A percentile compares a stretch with the other conserved stretches of the same genome.
Conservation (phyloP, 2,113 vertebrate genomes). For the Varanus salvator region DNA sequence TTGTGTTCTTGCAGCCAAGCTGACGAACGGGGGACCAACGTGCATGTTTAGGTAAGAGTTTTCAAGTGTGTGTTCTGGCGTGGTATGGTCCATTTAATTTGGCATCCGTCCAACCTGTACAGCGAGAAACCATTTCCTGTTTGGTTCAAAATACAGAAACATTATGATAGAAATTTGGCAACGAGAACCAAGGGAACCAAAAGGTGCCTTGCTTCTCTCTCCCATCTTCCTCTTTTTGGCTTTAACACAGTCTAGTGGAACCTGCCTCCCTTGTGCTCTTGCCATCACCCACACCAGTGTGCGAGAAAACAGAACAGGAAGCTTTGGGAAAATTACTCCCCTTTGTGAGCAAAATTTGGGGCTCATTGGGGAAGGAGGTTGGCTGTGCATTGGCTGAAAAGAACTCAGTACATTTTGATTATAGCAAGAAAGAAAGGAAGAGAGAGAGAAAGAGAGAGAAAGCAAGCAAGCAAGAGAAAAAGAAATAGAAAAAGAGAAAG, state of each 20-base stretch:
- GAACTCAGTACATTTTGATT: background rate
- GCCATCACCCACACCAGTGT: constrained; percentile 42
- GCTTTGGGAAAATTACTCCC: constrained; percentile 34
- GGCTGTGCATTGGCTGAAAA: background rate
- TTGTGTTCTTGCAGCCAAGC: background rate
- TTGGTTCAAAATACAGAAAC: constrained; percentile 7
- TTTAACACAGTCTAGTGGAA: constrained; percentile 33
- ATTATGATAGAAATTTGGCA: background rate
- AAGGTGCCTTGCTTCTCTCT: constrained; percentile 20
- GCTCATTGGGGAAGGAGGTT: constrained; percentile 26
- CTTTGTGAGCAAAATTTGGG: constrained; percentile 42
- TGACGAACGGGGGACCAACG: background rate
- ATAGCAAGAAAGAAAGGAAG: background rate
- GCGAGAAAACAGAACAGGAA: constrained; percentile 61
- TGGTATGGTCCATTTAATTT: background rate
- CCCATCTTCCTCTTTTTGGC: background rate
- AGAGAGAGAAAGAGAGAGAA: no score
- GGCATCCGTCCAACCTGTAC: background rate
- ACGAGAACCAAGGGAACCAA: constrained; percentile 37
- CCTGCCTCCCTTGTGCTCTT: background rate
- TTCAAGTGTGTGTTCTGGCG: background rate
- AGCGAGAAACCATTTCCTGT: background rate
- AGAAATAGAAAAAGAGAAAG: no score
- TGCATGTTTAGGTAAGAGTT: background rate
- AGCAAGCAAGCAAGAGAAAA: no score